These are phyloP conservation scores for Nephrotoma flavescens DNA, from an alignment of 2,888 invertebrate species.

Conservation along the genomic window DNA sequence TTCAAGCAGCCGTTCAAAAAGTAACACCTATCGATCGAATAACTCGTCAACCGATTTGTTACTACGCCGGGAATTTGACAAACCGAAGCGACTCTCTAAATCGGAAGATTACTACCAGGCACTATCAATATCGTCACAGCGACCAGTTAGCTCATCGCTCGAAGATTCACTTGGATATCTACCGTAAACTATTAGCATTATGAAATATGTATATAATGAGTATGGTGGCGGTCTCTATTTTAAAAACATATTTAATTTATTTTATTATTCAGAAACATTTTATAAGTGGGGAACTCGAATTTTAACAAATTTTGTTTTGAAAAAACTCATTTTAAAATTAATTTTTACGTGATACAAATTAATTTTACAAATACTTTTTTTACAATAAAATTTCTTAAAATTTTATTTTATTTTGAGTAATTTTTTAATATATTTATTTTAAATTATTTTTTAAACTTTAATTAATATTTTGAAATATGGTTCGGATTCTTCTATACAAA, in stretches of 20 bases:
- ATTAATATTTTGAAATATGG: neutral
- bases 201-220: neutral
- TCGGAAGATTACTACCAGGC: constrained; percentile 22
- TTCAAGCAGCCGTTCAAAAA: neutral
- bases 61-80: constrained; percentile 1
- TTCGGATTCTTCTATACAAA: neutral
- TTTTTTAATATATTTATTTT: neutral
- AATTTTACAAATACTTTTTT: neutral
- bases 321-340: neutral
- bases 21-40: constrained; percentile 3
- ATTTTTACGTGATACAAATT: neutral
- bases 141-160: constrained; percentile 30
- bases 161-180: constrained; percentile 34
- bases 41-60: neutral
- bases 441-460: neutral
- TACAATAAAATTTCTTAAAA: neutral
- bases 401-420: neutral
- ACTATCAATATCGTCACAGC: constrained; percentile 16
- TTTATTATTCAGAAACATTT: neutral
- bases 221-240: neutral
- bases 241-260: neutral
- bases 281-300: neutral
- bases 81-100: neutral
- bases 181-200: constrained; percentile 22
- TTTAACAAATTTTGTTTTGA: neutral